Evolutionary conservation across 92 coral and sea anemone genomes (phyloP).

Genomic region (Actinernus sp.): DNA sequence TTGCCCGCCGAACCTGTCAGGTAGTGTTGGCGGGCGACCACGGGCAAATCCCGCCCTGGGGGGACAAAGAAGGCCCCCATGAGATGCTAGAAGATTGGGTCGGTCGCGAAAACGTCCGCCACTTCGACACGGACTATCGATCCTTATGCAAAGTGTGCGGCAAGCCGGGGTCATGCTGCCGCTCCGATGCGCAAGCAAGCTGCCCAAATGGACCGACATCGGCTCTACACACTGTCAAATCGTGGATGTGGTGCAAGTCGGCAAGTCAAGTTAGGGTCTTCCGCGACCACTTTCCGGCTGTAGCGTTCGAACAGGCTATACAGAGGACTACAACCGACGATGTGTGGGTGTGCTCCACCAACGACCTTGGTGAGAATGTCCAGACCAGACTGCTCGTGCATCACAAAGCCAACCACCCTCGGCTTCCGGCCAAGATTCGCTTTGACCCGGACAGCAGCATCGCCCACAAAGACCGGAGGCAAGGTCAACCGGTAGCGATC

Average conservation of each 20-base stretch:
- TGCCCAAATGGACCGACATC: not conserved
- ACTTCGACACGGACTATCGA: slow-evolving; percentile 24
- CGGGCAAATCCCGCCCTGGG: slow-evolving; percentile 30
- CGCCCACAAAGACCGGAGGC: slow-evolving; percentile 1
- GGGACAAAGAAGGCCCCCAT: slow-evolving; percentile 32
- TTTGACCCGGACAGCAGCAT: slow-evolving; percentile 17
- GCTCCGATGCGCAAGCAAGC: too few species aligned
- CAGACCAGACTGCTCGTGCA: slow-evolving; percentile 6
- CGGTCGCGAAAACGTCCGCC: too few species aligned
- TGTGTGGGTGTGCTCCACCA: slow-evolving; percentile 11
- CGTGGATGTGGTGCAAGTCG: slow-evolving; percentile 3
- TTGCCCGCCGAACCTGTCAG: slow-evolving; percentile 19
- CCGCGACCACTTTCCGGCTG: not conserved
- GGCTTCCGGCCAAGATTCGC: slow-evolving; percentile 3
- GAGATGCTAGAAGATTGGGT: slow-evolving; percentile 35
- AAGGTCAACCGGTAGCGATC: slow-evolving; percentile 9
- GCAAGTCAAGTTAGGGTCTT: not conserved
- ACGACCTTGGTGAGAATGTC: not conserved
- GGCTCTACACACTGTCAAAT: not conserved
- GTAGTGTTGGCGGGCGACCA: slow-evolving; percentile 23
- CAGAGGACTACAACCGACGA: not conserved
- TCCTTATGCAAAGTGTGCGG: slow-evolving; percentile 3
- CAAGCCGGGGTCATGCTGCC: not conserved
- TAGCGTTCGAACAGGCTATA: slow-evolving; percentile 2
- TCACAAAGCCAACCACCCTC: not conserved